Evolutionary conservation across 2,113 vertebrate genomes (phyloP).

Genomic region (Ciconia stormi): DNA sequence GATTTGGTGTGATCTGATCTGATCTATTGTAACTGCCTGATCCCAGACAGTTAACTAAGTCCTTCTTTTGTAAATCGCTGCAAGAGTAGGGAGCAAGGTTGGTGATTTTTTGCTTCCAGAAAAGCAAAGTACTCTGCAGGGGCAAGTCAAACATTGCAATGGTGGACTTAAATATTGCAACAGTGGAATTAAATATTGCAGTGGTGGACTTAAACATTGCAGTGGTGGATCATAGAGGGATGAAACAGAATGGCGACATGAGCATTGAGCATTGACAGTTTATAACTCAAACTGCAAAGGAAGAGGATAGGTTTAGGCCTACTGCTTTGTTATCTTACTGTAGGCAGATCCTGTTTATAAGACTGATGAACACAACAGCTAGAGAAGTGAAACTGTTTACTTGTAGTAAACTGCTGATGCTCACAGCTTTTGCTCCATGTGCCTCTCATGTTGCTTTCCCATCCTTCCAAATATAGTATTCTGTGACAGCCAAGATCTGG

Average conservation of each 20-base stretch:
- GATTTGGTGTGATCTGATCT: background rate
- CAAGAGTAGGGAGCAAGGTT: background rate
- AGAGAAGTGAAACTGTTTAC: conserved; percentile 56
- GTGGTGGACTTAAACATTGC: background rate
- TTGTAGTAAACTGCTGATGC: conserved; percentile 59
- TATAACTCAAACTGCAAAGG: background rate
- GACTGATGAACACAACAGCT: conserved; percentile 24
- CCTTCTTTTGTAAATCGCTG: background rate
- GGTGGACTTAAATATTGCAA: background rate
- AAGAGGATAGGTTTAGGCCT: background rate
- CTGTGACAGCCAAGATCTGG: conserved; percentile 10
- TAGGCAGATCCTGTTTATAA: conserved; percentile 24
- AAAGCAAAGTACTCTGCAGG: background rate
- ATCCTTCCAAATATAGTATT: conserved; percentile 60
- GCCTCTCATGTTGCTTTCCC: conserved; percentile 44
- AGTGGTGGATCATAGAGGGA: background rate
- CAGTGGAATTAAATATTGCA: background rate
- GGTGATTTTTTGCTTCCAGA: background rate
- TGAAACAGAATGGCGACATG: background rate
- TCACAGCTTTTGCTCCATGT: conserved; percentile 52
- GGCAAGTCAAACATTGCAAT: background rate
- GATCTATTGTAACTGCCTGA: background rate
- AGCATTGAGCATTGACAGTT: background rate
- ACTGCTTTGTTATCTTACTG: background rate
- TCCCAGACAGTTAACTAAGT: background rate